A percentile compares a stretch with the other conserved stretches of the same genome.
Conservation (phyloP, 2,113 vertebrate genomes). For the Pheucticus melanocephalus region DNA sequence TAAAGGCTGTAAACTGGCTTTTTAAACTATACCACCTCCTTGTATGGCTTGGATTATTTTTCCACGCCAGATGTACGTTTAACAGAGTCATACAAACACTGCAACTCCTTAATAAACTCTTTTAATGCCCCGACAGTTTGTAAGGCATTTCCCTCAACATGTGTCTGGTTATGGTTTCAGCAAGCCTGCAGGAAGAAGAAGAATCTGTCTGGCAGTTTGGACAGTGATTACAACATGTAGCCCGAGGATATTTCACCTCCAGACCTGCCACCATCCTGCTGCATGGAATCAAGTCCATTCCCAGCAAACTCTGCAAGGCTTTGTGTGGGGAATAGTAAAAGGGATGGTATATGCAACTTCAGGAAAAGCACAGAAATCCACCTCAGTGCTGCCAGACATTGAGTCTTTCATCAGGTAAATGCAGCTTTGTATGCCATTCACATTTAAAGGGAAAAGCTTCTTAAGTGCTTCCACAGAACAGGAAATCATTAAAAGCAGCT, state of each 20-base stretch:
- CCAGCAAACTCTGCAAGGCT: background rate
- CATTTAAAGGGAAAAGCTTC: background rate
- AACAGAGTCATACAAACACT: background rate
- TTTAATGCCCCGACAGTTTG: background rate
- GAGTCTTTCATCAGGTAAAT: background rate
- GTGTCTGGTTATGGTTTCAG: background rate
- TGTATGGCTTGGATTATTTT: background rate
- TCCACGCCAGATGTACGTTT: background rate
- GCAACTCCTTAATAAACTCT: background rate
- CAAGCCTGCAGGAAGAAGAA: background rate
- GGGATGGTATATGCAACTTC: background rate
- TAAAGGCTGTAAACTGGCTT: background rate
- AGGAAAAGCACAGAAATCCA: background rate
- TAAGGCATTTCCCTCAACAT: background rate
- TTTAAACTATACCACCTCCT: background rate
- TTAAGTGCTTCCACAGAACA: background rate
- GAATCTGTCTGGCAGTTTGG: background rate
- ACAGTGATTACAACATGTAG: background rate
- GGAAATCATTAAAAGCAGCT: background rate
- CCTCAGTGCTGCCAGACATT: background rate
- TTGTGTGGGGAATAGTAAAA: background rate
- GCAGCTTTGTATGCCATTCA: background rate
- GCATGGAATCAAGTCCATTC: background rate
- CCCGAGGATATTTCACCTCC: background rate
- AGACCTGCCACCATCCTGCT: background rate